Percentiles rank a stretch among this genome's conserved stretches.
These are phyloP conservation scores for Lepidonotus clava DNA, from an alignment of 2,888 invertebrate genomes.

Conservation along the genomic window DNA sequence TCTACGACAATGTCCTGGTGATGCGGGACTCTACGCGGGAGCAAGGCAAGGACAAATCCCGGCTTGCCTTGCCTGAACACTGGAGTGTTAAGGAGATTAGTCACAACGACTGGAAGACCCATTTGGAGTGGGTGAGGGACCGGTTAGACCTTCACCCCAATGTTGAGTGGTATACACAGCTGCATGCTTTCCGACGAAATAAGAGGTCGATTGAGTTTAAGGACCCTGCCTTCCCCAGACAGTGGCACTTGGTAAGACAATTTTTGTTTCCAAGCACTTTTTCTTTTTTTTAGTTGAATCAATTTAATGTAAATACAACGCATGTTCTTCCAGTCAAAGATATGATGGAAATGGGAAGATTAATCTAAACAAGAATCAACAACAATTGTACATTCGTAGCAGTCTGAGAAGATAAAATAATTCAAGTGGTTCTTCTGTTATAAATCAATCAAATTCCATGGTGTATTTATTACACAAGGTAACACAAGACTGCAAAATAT, in stretches of 20 bases:
- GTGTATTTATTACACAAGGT: too few relatives aligned
- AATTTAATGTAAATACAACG: neutral
- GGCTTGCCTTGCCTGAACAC: neutral
- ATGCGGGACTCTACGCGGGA: neutral
- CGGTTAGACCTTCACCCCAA: conserved; percentile 65
- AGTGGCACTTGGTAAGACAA: conserved; percentile 80
- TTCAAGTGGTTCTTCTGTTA: too few relatives aligned
- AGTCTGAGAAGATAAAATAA: too few relatives aligned
- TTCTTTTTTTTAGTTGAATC: neutral
- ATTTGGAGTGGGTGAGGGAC: neutral
- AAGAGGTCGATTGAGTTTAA: conserved; percentile 54
- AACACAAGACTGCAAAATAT: too few relatives aligned
- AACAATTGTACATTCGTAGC: too few relatives aligned
- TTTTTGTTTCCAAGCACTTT: neutral
- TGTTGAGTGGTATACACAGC: conserved; percentile 72
- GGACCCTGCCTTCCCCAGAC: conserved; percentile 73
- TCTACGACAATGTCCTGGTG: neutral
- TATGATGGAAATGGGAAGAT: too few relatives aligned
- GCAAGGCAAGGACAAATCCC: neutral
- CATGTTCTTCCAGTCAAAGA: too few relatives aligned
- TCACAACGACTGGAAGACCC: neutral
- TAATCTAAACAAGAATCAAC: too few relatives aligned
- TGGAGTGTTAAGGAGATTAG: neutral
- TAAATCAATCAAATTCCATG: too few relatives aligned
- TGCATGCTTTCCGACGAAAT: conserved; percentile 64